Percentiles rank a stretch among this genome's conserved stretches.
Evolutionary conservation across 1,140 invertebrate species (phyloP).

Genomic region (Eumaeus atala): DNA sequence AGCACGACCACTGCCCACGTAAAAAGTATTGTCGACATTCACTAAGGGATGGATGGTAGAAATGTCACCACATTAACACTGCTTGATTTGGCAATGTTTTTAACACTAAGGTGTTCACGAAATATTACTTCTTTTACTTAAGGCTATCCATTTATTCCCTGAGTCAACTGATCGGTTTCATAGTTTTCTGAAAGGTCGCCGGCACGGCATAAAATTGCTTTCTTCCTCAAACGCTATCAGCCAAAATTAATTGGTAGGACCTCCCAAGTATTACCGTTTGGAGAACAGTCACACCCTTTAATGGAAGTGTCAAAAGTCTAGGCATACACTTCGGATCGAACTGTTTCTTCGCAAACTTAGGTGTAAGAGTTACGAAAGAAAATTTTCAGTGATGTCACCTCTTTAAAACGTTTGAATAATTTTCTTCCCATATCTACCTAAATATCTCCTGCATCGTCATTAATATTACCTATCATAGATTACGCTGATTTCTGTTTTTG

Average conservation of each 20-base stretch:
- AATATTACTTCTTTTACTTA: too few relatives aligned
- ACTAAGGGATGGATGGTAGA: slow-evolving; percentile 11
- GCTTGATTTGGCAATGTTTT: too few relatives aligned
- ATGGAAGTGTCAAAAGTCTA: not conserved
- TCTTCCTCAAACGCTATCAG: too few relatives aligned
- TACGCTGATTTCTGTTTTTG: not conserved
- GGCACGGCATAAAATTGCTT: too few relatives aligned
- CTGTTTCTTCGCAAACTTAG: too few relatives aligned
- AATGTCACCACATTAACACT: slow-evolving; percentile 16
- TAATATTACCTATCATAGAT: slow-evolving; percentile 1
- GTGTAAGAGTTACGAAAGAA: slow-evolving; percentile 2
- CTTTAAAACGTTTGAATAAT: not conserved
- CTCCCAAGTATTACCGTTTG: not conserved
- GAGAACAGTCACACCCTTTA: not conserved
- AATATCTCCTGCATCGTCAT: slow-evolving; percentile 2
- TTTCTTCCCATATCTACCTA: not conserved
- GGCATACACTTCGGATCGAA: not conserved
- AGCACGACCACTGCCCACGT: not conserved
- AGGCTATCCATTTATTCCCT: too few relatives aligned
- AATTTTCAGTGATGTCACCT: not conserved
- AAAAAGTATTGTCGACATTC: slow-evolving; percentile 17
- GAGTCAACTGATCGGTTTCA: too few relatives aligned
- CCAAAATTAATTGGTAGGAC: not conserved
- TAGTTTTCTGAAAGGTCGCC: too few relatives aligned
- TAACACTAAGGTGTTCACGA: too few relatives aligned